phyloP scores from a whole-genome alignment of 2,113 vertebrate species.

The Gopherus flavomarginatus region DNA sequence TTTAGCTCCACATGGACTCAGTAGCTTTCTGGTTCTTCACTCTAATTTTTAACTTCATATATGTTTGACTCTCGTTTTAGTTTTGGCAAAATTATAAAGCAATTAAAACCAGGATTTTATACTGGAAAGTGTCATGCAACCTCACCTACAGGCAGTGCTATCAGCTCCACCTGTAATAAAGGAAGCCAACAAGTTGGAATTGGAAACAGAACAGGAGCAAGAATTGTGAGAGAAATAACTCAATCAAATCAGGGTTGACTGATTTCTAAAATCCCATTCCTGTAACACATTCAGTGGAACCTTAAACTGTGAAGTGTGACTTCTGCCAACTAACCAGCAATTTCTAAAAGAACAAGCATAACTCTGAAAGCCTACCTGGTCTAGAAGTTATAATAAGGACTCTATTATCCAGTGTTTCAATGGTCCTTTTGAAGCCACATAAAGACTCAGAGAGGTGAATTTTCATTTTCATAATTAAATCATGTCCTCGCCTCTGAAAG shows the following conservation, averaged over 20 bases:
- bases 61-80: background rate
- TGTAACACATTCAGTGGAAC: background rate
- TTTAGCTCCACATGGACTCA: background rate
- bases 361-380: constrained; percentile 79
- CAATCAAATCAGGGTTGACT: background rate
- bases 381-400: constrained; percentile 84
- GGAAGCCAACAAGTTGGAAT: background rate
- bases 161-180: background rate
- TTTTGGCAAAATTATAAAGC: background rate
- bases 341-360: background rate
- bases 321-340: background rate
- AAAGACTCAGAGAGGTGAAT: constrained; percentile 92
- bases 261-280: background rate
- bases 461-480: constrained; percentile 90
- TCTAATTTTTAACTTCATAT: background rate
- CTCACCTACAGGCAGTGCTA: background rate
- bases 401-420: constrained; percentile 90
- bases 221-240: background rate
- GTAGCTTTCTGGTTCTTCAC: background rate
- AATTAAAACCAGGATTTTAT: background rate
- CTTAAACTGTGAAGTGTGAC: background rate
- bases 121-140: background rate
- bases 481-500: constrained; percentile 88
- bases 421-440: constrained; percentile 91
- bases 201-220: background rate